Conservation (phyloP, 2,113 vertebrate species). For the Alethe diademata region DNA sequence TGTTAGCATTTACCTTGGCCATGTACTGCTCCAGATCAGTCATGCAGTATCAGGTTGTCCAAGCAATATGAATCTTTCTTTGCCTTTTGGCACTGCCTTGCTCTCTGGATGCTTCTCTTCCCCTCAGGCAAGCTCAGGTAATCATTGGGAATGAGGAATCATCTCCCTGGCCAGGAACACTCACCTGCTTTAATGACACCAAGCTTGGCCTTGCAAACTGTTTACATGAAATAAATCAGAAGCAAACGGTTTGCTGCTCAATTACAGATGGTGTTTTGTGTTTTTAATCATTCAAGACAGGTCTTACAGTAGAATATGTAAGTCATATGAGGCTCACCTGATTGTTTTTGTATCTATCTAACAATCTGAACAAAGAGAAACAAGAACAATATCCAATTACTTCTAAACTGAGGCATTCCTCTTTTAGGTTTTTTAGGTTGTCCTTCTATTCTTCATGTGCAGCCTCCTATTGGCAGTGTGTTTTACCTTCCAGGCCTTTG, state of each 20-base stretch:
- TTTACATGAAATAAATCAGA: neutral
- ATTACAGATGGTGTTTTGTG: neutral
- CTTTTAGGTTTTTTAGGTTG: neutral
- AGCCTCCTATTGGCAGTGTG: neutral
- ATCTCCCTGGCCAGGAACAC: neutral
- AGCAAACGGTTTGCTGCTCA: neutral
- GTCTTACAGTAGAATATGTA: neutral
- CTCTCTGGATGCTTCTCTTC: neutral
- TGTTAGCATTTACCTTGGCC: neutral
- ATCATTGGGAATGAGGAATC: neutral
- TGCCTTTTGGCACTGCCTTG: neutral
- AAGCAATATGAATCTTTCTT: neutral
- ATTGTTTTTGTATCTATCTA: neutral
- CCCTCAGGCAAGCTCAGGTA: neutral
- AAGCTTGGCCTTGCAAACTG: neutral
- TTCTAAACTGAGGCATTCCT: neutral
- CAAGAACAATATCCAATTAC: neutral
- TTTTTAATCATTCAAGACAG: neutral
- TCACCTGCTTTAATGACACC: neutral
- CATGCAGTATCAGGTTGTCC: neutral
- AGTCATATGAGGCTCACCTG: neutral
- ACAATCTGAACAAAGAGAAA: neutral
- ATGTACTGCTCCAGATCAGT: neutral
- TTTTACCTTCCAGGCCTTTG: neutral
- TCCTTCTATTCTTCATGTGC: neutral